phyloP scores from a whole-genome alignment of 2,113 vertebrate genomes.

The Corythoichthys intestinalis region DNA sequence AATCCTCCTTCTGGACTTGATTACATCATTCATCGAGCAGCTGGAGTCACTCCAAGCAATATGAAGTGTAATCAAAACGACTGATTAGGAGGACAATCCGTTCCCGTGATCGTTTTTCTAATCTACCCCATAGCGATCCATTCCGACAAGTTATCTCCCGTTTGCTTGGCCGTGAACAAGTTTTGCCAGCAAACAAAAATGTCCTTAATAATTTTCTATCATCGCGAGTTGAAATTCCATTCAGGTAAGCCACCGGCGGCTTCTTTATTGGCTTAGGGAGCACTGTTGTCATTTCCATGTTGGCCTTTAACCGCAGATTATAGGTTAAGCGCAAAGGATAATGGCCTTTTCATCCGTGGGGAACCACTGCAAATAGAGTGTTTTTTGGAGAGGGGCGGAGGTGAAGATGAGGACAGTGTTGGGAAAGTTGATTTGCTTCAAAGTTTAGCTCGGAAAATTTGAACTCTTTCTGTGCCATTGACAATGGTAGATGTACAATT shows the following conservation, averaged over 20 bases:
- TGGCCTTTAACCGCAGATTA: conserved; percentile 19
- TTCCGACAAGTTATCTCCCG: neutral
- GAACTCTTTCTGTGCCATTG: too few relatives aligned
- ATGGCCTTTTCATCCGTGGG: neutral
- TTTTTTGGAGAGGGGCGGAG: neutral
- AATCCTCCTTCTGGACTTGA: neutral
- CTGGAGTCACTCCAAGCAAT: conserved; percentile 51
- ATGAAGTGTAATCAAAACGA: conserved; percentile 58
- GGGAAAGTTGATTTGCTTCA: too few relatives aligned
- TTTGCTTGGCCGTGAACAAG: neutral
- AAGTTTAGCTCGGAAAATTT: too few relatives aligned
- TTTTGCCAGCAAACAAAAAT: conserved; percentile 7
- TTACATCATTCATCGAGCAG: conserved; percentile 37
- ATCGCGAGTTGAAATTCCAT: conserved; percentile 24
- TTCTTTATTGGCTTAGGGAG: conserved; percentile 10
- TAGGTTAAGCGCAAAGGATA: conserved; percentile 10
- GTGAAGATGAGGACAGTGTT: too few relatives aligned
- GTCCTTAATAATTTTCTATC: conserved; percentile 6
- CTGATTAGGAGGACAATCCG: conserved; percentile 49
- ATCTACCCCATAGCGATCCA: conserved; percentile 49
- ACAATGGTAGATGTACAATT: too few relatives aligned
- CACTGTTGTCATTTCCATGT: conserved; percentile 17
- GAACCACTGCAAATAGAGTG: conserved; percentile 1
- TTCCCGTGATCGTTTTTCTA: conserved; percentile 48
- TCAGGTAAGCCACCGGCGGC: conserved; percentile 4